Percentiles rank a stretch among this genome's conserved stretches.
These are phyloP conservation scores for Melanotaenia duboulayi DNA, from an alignment of 2,113 vertebrate species.

Conservation along the genomic window DNA sequence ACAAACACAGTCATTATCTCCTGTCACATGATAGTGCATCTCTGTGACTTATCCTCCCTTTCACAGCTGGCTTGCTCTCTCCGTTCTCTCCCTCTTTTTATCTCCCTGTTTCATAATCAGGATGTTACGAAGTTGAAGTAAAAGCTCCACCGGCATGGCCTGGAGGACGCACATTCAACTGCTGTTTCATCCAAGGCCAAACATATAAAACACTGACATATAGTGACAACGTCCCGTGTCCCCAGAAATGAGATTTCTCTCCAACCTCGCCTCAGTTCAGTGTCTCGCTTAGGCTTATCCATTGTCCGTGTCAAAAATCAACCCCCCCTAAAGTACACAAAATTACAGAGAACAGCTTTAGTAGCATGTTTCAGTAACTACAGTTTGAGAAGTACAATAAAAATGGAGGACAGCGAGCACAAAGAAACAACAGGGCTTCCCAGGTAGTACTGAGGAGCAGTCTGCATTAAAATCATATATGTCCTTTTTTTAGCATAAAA, in stretches of 20 bases:
- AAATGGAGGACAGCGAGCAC: neutral
- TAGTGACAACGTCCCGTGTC: conserved; percentile 61
- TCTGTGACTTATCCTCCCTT: conserved; percentile 39
- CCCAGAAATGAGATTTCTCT: conserved; percentile 60
- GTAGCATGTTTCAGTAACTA: neutral
- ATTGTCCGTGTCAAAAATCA: conserved; percentile 48
- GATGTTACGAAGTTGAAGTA: conserved; percentile 50
- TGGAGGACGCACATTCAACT: conserved; percentile 14
- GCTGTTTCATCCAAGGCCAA: conserved; percentile 45
- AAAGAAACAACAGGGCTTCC: neutral
- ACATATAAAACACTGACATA: conserved; percentile 45
- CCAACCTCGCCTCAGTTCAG: conserved; percentile 28
- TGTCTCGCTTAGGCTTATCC: conserved; percentile 24
- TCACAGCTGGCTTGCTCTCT: conserved; percentile 25
- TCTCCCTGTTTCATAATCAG: conserved; percentile 18
- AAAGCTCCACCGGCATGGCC: conserved; percentile 35
- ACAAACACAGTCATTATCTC: conserved; percentile 34
- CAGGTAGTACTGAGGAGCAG: neutral
- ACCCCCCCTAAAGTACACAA: conserved; percentile 12
- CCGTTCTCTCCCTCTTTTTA: neutral
- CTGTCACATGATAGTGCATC: conserved; percentile 35
- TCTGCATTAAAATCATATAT: neutral
- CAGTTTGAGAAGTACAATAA: neutral
- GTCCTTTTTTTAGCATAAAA: neutral
- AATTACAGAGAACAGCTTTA: conserved; percentile 7